phyloP scores from a whole-genome alignment of 1,140 invertebrate genomes.

The Drosophila littoralis region DNA sequence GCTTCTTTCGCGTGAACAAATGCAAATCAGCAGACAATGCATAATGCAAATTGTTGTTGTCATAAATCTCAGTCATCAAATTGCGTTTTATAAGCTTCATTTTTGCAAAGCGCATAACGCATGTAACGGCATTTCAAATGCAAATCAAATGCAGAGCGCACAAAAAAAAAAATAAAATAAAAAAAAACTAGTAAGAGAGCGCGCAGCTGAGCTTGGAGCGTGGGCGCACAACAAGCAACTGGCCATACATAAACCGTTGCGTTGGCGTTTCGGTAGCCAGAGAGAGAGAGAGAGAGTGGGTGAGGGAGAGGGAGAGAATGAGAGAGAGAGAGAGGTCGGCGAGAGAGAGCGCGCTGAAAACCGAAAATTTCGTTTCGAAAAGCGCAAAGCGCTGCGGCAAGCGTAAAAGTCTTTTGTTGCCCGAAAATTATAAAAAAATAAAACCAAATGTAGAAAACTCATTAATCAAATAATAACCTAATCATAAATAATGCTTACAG shows the following conservation, averaged over 20 bases:
- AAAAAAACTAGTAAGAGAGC: constrained; percentile 20
- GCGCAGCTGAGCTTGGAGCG: constrained; percentile 48
- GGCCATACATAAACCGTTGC: constrained; percentile 26
- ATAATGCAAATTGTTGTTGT: constrained; percentile 27
- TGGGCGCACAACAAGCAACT: constrained; percentile 37
- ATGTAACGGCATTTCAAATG: constrained; percentile 42
- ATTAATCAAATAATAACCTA: constrained; percentile 17
- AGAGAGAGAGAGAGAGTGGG: constrained; percentile 5
- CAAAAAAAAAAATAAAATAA: constrained; percentile 15
- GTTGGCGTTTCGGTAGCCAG: constrained; percentile 30
- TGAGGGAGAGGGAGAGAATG: background rate
- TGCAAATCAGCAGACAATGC: constrained; percentile 33
- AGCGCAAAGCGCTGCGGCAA: constrained; percentile 41
- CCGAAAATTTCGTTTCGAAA: constrained; percentile 44
- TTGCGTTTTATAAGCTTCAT: constrained; percentile 34
- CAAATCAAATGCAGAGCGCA: constrained; percentile 36
- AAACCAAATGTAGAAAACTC: constrained; percentile 19
- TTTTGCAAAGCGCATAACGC: constrained; percentile 23
- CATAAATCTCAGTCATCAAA: constrained; percentile 45
- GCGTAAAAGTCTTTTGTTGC: constrained; percentile 49
- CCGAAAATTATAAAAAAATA: constrained; percentile 11
- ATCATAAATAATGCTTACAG: constrained; percentile 29
- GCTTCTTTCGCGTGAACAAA: constrained; percentile 17
- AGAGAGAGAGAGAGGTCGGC: constrained; percentile 8
- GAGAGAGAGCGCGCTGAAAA: constrained; percentile 21